Evolutionary conservation across 2,797 vertebrate genomes (phyloP).

Genomic region (Fistularia commersonii): DNA sequence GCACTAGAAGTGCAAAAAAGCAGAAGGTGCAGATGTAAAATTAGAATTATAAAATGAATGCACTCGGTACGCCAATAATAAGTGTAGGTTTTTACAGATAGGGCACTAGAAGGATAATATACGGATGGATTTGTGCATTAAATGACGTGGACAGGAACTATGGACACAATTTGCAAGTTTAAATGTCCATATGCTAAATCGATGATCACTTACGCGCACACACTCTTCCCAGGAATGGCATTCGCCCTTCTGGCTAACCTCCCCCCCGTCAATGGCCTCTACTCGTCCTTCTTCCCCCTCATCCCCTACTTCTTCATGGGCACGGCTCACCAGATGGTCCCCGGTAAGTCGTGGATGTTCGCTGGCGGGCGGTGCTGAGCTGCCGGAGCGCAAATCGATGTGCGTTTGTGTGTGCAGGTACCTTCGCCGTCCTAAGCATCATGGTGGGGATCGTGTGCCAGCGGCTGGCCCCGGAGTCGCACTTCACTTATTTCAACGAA

Average conservation of each 20-base stretch:
- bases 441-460: conserved; percentile 88
- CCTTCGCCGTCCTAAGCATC: conserved; percentile 92
- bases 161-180: too few relatives aligned
- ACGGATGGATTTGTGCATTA: too few relatives aligned
- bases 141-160: too few relatives aligned
- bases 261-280: conserved; percentile 89
- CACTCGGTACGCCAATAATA: too few relatives aligned
- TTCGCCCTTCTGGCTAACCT: conserved; percentile 89
- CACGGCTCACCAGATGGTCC: conserved; percentile 91
- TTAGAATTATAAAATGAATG: too few relatives aligned
- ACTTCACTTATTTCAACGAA: conserved; percentile 80
- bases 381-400: neutral
- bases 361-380: conserved; percentile 51
- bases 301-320: conserved; percentile 89
- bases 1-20: too few relatives aligned
- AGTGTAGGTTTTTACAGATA: too few relatives aligned
- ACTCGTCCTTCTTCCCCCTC: conserved; percentile 91
- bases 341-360: conserved; percentile 80
- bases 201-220: too few relatives aligned
- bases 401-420: conserved; percentile 65
- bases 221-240: conserved; percentile 80
- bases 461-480: conserved; percentile 80
- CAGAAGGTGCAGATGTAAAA: too few relatives aligned
- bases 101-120: too few relatives aligned
- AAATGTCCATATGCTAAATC: too few relatives aligned